Evolutionary conservation across 2,797 vertebrate genomes (phyloP).

Genomic region (Megaceryle alcyon): DNA sequence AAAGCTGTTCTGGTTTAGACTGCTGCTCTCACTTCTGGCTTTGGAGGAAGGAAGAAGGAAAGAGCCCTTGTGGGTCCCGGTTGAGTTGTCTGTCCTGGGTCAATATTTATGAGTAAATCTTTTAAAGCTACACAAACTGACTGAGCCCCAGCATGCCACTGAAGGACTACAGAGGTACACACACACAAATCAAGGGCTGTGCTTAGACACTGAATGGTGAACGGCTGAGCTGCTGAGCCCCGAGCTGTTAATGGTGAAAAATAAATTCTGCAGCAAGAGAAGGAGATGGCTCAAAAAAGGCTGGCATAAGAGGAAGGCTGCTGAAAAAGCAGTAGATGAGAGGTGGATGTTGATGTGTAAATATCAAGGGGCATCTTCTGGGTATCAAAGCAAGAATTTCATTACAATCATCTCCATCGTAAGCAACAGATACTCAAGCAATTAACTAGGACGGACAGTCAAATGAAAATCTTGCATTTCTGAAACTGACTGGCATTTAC

Average conservation of each 20-base stretch:
- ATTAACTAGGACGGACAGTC: not conserved
- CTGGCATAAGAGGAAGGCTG: not conserved
- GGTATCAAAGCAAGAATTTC: constrained; percentile 27
- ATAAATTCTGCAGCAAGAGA: not conserved
- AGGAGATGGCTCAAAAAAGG: not conserved
- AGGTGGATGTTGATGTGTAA: not conserved
- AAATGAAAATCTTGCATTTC: not conserved
- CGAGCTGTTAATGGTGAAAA: not conserved
- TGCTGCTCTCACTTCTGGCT: not conserved
- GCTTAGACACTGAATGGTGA: not conserved
- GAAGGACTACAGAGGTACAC: not conserved
- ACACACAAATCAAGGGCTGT: not conserved
- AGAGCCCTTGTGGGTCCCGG: not conserved
- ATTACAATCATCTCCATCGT: not conserved
- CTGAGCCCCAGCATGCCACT: not conserved
- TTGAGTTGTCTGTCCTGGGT: not conserved
- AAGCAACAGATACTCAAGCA: not conserved
- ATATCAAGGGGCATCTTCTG: constrained; percentile 17
- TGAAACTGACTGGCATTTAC: not conserved
- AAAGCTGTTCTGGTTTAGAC: not conserved
- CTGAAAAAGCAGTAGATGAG: constrained; percentile 10
- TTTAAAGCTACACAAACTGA: not conserved
- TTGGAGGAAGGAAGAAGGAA: not conserved
- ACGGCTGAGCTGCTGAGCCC: not conserved
- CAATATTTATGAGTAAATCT: not conserved